Evolutionary conservation across 2,797 vertebrate genomes (phyloP).

Genomic region (Pipistrellus nathusii): DNA sequence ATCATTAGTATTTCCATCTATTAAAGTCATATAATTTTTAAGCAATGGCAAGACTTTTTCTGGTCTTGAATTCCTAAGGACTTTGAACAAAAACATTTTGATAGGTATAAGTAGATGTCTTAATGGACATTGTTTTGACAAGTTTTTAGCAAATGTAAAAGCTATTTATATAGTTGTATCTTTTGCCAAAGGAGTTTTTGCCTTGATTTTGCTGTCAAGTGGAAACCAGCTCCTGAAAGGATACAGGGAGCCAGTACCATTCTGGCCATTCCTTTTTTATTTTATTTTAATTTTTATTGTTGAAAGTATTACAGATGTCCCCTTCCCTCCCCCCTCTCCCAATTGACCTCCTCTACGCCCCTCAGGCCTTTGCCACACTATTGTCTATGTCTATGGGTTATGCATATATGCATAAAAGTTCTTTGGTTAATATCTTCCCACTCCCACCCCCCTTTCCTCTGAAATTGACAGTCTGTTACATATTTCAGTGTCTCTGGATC

Average conservation of each 20-base stretch:
- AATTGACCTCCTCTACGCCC: too few species aligned
- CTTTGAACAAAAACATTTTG: background rate
- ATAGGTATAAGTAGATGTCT: constrained; percentile 30
- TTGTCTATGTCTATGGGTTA: too few species aligned
- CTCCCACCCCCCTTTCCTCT: too few species aligned
- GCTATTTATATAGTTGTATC: background rate
- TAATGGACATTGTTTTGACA: constrained; percentile 24
- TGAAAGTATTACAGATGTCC: too few species aligned
- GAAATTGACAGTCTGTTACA: too few species aligned
- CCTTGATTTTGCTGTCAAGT: background rate
- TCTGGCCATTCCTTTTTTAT: background rate
- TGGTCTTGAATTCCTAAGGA: constrained; percentile 3
- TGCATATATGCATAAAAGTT: too few species aligned
- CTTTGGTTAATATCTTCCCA: too few species aligned
- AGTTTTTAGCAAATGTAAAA: constrained; percentile 37
- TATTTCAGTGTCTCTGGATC: too few species aligned
- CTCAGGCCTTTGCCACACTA: too few species aligned
- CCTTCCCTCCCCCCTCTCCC: too few species aligned
- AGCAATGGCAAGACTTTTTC: background rate
- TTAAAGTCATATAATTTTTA: background rate
- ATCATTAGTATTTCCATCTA: constrained; percentile 38
- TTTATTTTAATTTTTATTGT: too few species aligned
- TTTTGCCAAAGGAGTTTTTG: background rate
- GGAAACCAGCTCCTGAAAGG: background rate
- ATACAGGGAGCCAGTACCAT: background rate